Base-by-base conservation (phyloP, 2,113 vertebrate species). In the Gymnogyps californianus region DNA sequence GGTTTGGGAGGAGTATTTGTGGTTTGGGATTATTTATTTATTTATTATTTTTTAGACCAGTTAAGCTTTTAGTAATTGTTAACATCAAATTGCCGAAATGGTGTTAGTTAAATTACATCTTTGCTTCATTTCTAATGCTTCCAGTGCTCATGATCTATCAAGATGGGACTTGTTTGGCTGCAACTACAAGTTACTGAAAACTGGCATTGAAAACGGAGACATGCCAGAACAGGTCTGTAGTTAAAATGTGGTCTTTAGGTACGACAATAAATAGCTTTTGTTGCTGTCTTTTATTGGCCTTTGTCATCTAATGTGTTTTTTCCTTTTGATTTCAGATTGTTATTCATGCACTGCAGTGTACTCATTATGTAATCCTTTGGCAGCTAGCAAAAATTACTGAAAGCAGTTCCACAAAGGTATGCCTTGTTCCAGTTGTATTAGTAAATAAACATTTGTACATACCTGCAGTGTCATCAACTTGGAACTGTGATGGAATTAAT, bases 311-410 rank as follows among this genome's bases (percentile, higher is more conserved):
- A 96, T 40, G 57, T 19, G 0, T 52, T 84, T 59, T 86, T 75
- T 36, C 90, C 93, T 97, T 81, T 97, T 96, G 65, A 36, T 98
- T 97, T 95, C 98, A 99, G 99, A 99, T 99, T 90, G 99, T 99
- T 97, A 99, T 99, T 98, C 99, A 99, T 40, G 99, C 99, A 87
- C 98, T 99, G 97, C 99, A 99, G 97, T 99, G 99, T 97, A 99
- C 99, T 96, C 99, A 99, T 98, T 99, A 99, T 90, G 99, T 99
- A 90, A 99, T 99, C 95, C 98, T 99, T 94, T 99, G 99, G 99
- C 98, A 99, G 97, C 98, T 99, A 96, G 99, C 99, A 88, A 99
- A 99, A 96, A 97, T 99, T 65, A 99, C 99, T 54, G 99, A 99
- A 97, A 99, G 99, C 97, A 99, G 98, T 96, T 99, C 99, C 88